Evolutionary conservation across 2,888 invertebrate genomes (phyloP).

Genomic region (Pyrrhosoma nymphula): DNA sequence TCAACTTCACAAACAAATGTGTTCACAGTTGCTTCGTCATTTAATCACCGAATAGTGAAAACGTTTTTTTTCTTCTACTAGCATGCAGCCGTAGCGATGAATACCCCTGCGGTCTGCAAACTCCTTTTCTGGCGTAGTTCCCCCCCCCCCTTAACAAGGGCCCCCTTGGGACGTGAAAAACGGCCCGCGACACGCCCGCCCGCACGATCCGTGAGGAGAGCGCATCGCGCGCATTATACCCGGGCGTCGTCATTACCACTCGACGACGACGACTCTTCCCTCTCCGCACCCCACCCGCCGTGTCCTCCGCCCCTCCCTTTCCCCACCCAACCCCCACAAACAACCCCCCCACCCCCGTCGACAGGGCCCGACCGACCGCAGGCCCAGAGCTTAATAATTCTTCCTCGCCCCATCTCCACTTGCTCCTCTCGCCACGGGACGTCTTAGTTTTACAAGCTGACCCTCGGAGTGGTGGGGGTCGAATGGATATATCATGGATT

Average conservation of each 20-base stretch:
- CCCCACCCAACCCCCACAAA: neutral
- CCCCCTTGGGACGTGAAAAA: slow-evolving; percentile 1
- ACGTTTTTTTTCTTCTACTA: no score
- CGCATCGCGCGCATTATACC: no score
- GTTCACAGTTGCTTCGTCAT: no score
- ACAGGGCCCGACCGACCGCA: neutral
- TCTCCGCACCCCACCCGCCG: no score
- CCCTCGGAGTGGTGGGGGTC: slow-evolving; percentile 60
- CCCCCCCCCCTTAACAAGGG: neutral
- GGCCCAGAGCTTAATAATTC: slow-evolving; percentile 10
- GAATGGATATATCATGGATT: slow-evolving; percentile 66
- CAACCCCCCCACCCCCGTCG: neutral
- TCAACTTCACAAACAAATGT: no score
- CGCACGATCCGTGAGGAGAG: neutral
- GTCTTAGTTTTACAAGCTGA: slow-evolving; percentile 66
- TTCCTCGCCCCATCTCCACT: neutral
- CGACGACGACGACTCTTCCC: no score
- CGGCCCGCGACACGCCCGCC: neutral
- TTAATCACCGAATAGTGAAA: no score
- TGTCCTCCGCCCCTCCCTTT: neutral
- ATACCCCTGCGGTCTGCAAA: no score
- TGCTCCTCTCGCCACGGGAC: slow-evolving; percentile 48
- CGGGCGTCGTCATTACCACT: neutral
- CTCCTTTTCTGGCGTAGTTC: neutral
- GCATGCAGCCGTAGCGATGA: no score